phyloP scores from a whole-genome alignment of 2,888 invertebrate species.

The Mycogona germanica region DNA sequence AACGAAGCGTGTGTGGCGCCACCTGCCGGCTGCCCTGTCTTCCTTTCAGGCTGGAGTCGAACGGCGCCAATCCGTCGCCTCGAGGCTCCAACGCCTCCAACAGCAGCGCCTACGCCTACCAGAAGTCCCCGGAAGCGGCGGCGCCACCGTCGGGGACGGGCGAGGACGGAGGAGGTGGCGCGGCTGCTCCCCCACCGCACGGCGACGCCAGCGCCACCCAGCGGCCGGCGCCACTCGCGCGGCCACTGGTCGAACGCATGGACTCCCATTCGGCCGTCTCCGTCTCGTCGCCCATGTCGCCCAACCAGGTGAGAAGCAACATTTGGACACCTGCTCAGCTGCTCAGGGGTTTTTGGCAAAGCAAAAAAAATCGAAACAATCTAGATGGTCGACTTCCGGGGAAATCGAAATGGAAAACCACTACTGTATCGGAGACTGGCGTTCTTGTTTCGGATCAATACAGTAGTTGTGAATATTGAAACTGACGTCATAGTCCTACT shows the following conservation, averaged over 20 bases:
- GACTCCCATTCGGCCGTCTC: slow-evolving; percentile 9
- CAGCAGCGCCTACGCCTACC: slow-evolving; percentile 19
- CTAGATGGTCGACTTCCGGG: too few species aligned
- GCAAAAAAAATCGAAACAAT: too few species aligned
- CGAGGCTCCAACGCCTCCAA: slow-evolving; percentile 21
- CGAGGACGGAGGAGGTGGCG: not conserved
- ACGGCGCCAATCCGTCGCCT: slow-evolving; percentile 15
- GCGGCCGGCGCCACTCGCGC: not conserved
- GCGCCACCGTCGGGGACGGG: too few species aligned
- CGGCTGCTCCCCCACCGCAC: not conserved
- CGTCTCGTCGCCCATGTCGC: slow-evolving; percentile 14
- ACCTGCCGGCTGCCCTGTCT: too few species aligned
- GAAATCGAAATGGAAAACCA: too few species aligned
- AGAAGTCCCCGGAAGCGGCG: slow-evolving; percentile 13
- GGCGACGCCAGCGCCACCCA: not conserved
- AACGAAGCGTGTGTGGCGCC: too few species aligned
- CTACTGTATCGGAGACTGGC: too few species aligned
- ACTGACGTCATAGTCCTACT: too few species aligned
- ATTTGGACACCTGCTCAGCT: too few species aligned
- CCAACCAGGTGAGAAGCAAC: slow-evolving; percentile 8
- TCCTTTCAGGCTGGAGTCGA: slow-evolving; percentile 17
- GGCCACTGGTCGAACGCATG: slow-evolving; percentile 4
- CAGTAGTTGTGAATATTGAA: too few species aligned
- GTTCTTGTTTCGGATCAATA: too few species aligned
- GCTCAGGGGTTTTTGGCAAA: too few species aligned